Base-by-base conservation (phyloP, 2,113 vertebrate genomes). In the Pollimyrus isidori region DNA sequence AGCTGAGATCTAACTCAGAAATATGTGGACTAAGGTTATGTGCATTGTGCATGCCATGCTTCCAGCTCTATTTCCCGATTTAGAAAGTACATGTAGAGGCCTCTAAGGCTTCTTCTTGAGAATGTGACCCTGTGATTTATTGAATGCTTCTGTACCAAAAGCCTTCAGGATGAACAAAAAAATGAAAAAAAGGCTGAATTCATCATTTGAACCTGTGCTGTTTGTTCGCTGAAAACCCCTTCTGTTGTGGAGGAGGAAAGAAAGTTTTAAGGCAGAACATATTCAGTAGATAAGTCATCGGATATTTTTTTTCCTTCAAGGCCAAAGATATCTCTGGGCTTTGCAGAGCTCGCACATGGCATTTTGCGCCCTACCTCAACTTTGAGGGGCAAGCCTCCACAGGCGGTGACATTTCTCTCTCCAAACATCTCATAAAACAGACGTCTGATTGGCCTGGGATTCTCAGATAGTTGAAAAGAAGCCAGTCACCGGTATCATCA, bases 121-220 rank as follows among this genome's bases (percentile, higher is more conserved):
- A 86, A 86, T 86, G 56, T 89, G 89, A 89, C 82, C 89, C 83
- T 69, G 56, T 86, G 89, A 87, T 65, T 89, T 69, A 86, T 62
- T 30, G 42, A 62, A 65, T 76, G 83, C 42, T 84, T 76, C 85
- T 89, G 62, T 30, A 49, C 30, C 35, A n/a, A 48, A 73, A 65
- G 86, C 86, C 73, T 90, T 62, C 69, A 49, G 86, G 86, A 87
- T 35, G 87, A 87, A 90, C 69, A 88, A 90, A 84, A 90, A 84
- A 23, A 48, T 3, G 3, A 11, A 82, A 83, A 90, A 83, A 90
- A 52, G 39, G 58, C 39, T 48, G 53, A 19, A 87, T 65, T 87
- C 39, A 56, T 80, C 19, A 48, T 88, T 83, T 58, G 86, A 90
- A 46, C 73, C 69, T 52, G 50, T 82, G 73, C 50, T 35, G 65